Evolutionary conservation across 2,888 invertebrate genomes (phyloP).

Genomic region (Mesorhabditis spiculigera): DNA sequence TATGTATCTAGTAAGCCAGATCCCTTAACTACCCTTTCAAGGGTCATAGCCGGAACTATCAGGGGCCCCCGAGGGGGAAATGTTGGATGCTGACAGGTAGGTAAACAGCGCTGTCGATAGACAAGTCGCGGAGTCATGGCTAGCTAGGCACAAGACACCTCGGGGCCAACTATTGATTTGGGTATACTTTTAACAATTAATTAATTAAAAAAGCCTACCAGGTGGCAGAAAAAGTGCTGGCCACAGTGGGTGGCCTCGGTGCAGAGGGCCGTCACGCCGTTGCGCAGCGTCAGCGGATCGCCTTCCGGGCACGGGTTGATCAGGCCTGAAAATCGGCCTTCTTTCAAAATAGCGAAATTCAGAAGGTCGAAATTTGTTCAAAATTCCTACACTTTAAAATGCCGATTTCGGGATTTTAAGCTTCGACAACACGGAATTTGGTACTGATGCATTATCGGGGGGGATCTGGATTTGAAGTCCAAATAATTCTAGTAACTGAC

Average conservation of each 20-base stretch:
- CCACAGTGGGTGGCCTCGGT: constrained; percentile 42
- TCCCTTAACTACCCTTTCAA: too few species aligned
- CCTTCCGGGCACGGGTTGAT: constrained; percentile 72
- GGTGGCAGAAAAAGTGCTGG: constrained; percentile 35
- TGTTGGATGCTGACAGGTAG: neutral
- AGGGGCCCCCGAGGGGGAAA: neutral
- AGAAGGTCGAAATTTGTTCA: too few species aligned
- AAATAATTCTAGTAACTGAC: too few species aligned
- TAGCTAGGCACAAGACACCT: too few species aligned
- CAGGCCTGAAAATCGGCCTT: constrained; percentile 35
- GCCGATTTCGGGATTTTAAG: too few species aligned
- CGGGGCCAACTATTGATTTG: neutral
- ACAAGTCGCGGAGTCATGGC: neutral
- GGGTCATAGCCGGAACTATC: too few species aligned
- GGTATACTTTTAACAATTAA: neutral
- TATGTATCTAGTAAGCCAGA: too few species aligned
- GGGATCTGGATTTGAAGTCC: too few species aligned
- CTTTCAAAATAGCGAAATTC: too few species aligned
- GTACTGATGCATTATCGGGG: too few species aligned
- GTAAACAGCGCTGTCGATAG: neutral
- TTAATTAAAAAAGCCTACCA: constrained; percentile 8
- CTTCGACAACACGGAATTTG: too few species aligned
- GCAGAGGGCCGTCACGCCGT: constrained; percentile 54
- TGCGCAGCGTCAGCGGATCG: constrained; percentile 62
- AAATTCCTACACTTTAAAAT: too few species aligned